phyloP scores from a whole-genome alignment of 2,113 vertebrate genomes.

The Pica pica region DNA sequence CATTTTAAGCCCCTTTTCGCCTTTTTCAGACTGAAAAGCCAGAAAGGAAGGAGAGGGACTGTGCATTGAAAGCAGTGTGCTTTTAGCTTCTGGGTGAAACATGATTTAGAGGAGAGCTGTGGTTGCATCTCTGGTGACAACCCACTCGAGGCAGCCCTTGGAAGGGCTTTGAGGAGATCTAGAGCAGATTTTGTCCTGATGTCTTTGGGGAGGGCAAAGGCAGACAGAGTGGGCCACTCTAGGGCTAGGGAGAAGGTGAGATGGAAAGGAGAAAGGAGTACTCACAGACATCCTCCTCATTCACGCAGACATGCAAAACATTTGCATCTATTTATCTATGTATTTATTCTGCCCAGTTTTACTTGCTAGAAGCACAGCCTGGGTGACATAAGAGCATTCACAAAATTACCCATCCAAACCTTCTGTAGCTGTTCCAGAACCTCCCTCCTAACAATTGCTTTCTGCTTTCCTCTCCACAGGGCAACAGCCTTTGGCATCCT shows the following conservation, averaged over 20 bases:
- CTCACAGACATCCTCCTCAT: not conserved
- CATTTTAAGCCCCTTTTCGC: not conserved
- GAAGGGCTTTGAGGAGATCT: not conserved
- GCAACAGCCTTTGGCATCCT: constrained; percentile 94
- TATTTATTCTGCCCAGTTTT: not conserved
- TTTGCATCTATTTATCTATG: not conserved
- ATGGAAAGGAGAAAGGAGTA: not conserved
- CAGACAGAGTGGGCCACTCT: not conserved
- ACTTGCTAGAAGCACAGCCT: not conserved
- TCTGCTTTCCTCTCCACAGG: constrained; percentile 68
- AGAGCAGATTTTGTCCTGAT: not conserved
- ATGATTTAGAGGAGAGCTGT: not conserved
- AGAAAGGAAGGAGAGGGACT: not conserved
- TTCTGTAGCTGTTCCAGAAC: not conserved
- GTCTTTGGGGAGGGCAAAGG: not conserved
- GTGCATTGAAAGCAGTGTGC: not conserved
- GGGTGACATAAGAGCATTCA: not conserved
- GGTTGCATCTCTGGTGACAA: not conserved
- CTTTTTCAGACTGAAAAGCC: not conserved
- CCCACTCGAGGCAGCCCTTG: not conserved
- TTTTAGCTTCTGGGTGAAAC: not conserved
- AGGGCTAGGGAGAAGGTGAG: not conserved
- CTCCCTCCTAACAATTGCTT: not conserved
- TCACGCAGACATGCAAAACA: not conserved
- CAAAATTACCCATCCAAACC: not conserved